Evolutionary conservation across 2,113 vertebrate species (phyloP), one percentile per base, ranked within the genome.

Genomic region (Phocoena sinus): DNA sequence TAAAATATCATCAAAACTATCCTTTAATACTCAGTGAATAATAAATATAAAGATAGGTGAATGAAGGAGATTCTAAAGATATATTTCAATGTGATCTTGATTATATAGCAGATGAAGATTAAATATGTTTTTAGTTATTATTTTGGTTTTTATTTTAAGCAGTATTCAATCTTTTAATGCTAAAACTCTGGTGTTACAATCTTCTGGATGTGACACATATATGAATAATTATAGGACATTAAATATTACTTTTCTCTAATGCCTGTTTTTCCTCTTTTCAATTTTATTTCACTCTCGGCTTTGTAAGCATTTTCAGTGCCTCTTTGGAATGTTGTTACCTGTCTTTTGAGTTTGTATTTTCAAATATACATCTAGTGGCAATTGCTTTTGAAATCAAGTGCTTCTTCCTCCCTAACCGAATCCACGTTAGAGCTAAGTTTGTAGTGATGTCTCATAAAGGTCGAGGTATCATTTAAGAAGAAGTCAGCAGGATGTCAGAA

Each of bases 1-100:
- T 92, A 94, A 98, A 96, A 97, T 98, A 97, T 77, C 95, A 96
- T 96, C 97, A 97, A 98, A 97, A 92, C 84, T 97, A 94, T 97
- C 96, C 84, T 28, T 97, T 97, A 97, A 81, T 98, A 77, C 74
- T 97, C 83, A 95, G 31, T 0, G 94, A 97, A 96, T 94, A 95
- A 98, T 98, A 97, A 96, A 33, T 96, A 95, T 97, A 96, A 97
- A 97, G 95, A 97, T 95, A 53, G 53, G 84, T 96, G 86, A 82
- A 79, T 97, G 89, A 96, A 97, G 87, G 91, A 96, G 31, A 92
- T 8, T 65, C 6, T 36, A 91, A 12, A 81, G 90, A 96, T 81
- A 68, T 74, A 62, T 74, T 90, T 94, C 95, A 77, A 94, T 98
- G 62, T 86, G 89, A 88, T 98, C 94, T 98, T 98, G 97, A 97